phyloP scores from a whole-genome alignment of 2,888 invertebrate genomes.

The Drosophila greeni region DNA sequence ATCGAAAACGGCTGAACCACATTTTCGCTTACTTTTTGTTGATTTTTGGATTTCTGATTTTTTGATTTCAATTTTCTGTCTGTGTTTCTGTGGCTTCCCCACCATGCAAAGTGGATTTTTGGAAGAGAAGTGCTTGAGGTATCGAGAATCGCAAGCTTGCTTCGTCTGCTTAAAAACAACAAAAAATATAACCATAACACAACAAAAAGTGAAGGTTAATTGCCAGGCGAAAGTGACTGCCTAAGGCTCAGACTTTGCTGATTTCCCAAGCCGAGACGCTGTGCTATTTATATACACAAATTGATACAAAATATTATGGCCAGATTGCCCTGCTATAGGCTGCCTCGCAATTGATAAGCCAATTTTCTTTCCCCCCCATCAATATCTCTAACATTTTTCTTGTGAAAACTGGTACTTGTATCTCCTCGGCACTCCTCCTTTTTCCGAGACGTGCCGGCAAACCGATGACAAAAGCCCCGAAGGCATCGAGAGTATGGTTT shows the following conservation, averaged over 20 bases:
- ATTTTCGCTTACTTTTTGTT: constrained; percentile 9
- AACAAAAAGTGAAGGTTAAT: constrained; percentile 67
- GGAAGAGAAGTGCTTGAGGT: constrained; percentile 50
- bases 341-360: constrained; percentile 60
- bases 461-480: constrained; percentile 51
- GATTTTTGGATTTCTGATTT: constrained; percentile 4
- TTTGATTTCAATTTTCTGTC: constrained; percentile 1
- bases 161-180: constrained; percentile 1
- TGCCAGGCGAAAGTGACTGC: constrained; percentile 60
- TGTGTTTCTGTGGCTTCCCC: constrained; percentile 23
- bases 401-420: constrained; percentile 52
- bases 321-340: constrained; percentile 32
- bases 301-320: constrained; percentile 13
- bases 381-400: constrained; percentile 55
- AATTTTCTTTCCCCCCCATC: constrained; percentile 41
- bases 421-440: constrained; percentile 5
- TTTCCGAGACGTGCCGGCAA: constrained; percentile 54
- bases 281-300: constrained; percentile 12
- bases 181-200: not conserved
- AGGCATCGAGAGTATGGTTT: constrained; percentile 44
- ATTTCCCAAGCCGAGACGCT: constrained; percentile 29
- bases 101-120: constrained; percentile 38
- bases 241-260: constrained; percentile 6
- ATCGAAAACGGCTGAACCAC: constrained; percentile 13
- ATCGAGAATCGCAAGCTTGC: constrained; percentile 47